Base-by-base conservation (phyloP, 2,113 vertebrate species). In the Vulpes vulpes region DNA sequence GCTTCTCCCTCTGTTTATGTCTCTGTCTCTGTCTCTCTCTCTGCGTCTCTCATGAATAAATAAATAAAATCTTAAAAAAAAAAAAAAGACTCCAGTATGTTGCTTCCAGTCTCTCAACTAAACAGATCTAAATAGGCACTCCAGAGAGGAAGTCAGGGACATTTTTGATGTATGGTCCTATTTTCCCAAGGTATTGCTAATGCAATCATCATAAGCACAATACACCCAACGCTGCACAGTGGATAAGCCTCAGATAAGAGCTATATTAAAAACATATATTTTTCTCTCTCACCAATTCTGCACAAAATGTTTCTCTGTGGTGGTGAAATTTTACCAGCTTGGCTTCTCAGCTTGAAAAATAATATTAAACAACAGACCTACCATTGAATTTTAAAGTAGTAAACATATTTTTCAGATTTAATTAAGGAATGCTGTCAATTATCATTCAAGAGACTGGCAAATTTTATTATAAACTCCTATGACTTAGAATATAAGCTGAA, bases 241-340 rank as follows among this genome's bases (percentile, higher is more conserved):
- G 43, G 35, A 22, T 94, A 87, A n/a, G 55, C 94, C 78, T 94
- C 53, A 71, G 79, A 55, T 57, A 92, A 91, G 25, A 14, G 10
- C 6, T 92, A 57, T 90, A 97, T 96, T 93, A 93, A 92, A 97
- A 96, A 83, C 59, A 92, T 69, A 84, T 55, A 92, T 96, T 92
- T 96, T 98, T 88, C 95, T 87, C 62, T 80, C 14, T 96, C 23
- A 95, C 53, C 49, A 87, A 38, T 86, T 92, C 35, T 92, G n/a
- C 30, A 94, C 35, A 96, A 84, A 95, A 88, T 73, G 10, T 80
- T 64, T 87, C 30, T 11, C 22, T 78, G 11, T 71, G 7, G 16
- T 87, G 35, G 43, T 1, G 84, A 96, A 87, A 82, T 82, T 78
- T 64, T 73, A 60, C 3, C 11, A 83, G 17, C 32, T 95, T 89